A percentile compares a stretch with the other conserved stretches of the same genome.
phyloP scores from a whole-genome alignment of 2,113 vertebrate genomes.

The Meriones unguiculatus region DNA sequence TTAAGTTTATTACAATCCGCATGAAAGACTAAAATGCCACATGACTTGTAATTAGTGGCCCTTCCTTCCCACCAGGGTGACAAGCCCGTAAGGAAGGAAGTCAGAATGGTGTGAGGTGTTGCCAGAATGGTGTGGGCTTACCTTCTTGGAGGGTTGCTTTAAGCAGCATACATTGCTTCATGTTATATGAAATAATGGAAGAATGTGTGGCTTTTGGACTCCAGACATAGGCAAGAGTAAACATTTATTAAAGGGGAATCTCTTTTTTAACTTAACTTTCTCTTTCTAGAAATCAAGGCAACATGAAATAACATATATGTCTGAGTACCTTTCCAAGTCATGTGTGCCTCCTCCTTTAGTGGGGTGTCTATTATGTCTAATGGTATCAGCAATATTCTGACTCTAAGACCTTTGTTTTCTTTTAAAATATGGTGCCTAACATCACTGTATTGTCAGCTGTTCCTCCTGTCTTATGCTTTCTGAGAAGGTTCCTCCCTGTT shows the following conservation, averaged over 20 bases:
- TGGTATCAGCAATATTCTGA: slow-evolving; percentile 65
- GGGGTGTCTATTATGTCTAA: slow-evolving; percentile 70
- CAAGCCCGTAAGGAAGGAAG: slow-evolving; percentile 55
- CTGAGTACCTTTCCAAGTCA: slow-evolving; percentile 59
- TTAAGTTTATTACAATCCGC: slow-evolving; percentile 69
- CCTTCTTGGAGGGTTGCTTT: slow-evolving; percentile 48
- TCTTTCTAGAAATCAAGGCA: slow-evolving; percentile 75
- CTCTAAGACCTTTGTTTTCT: slow-evolving; percentile 1
- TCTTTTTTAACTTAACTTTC: slow-evolving; percentile 76
- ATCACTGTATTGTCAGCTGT: neutral
- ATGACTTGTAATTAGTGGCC: neutral
- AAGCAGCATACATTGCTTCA: neutral
- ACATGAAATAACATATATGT: slow-evolving; percentile 60
- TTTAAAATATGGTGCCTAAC: neutral
- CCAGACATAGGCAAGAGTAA: slow-evolving; percentile 65
- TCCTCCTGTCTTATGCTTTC: neutral
- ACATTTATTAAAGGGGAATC: slow-evolving; percentile 49
- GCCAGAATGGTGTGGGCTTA: neutral
- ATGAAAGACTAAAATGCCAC: slow-evolving; percentile 66
- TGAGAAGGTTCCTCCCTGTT: neutral
- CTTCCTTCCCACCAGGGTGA: slow-evolving; percentile 29
- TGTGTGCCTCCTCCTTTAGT: slow-evolving; percentile 71
- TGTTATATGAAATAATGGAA: slow-evolving; percentile 59
- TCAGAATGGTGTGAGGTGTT: slow-evolving; percentile 20
- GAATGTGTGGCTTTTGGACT: slow-evolving; percentile 49